These are phyloP conservation scores for Xiphorhynchus erythropygius DNA, from an alignment of 2,797 vertebrate genomes.

Conservation along the genomic window DNA sequence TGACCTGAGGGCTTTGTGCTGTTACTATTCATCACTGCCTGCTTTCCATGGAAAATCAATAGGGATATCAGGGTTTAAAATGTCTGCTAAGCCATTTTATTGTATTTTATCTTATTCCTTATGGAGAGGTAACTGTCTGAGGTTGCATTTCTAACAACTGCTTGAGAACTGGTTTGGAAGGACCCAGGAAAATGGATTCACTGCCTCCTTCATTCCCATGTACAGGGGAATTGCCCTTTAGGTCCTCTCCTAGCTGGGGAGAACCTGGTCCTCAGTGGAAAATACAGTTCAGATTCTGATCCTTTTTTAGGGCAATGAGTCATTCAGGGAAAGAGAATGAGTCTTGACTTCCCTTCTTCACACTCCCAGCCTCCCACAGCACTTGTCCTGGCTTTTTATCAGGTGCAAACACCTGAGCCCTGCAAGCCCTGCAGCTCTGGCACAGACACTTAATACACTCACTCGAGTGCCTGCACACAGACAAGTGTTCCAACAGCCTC, in stretches of 20 bases:
- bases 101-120: not conserved
- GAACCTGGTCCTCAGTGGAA: not conserved
- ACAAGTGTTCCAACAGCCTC: not conserved
- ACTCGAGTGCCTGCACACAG: not conserved
- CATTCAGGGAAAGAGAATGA: not conserved
- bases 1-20: not conserved
- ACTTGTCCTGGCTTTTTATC: constrained; percentile 19
- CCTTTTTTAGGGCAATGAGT: not conserved
- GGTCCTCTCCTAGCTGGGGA: not conserved
- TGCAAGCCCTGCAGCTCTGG: constrained; percentile 1
- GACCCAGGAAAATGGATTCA: not conserved
- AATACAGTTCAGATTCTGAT: not conserved
- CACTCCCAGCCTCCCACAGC: not conserved
- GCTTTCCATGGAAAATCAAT: constrained; percentile 27
- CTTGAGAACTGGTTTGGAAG: not conserved
- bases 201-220: accelerated
- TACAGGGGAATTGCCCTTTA: not conserved
- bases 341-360: not conserved
- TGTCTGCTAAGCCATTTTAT: not conserved
- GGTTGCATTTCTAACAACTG: not conserved
- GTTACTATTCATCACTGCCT: not conserved
- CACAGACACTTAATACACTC: not conserved
- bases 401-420: constrained; percentile 13
- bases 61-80: not conserved
- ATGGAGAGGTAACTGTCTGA: not conserved